Percentiles rank a stretch among this genome's conserved stretches.
phyloP scores from a whole-genome alignment of 2,888 invertebrate species.

The Synergus umbraculus region DNA sequence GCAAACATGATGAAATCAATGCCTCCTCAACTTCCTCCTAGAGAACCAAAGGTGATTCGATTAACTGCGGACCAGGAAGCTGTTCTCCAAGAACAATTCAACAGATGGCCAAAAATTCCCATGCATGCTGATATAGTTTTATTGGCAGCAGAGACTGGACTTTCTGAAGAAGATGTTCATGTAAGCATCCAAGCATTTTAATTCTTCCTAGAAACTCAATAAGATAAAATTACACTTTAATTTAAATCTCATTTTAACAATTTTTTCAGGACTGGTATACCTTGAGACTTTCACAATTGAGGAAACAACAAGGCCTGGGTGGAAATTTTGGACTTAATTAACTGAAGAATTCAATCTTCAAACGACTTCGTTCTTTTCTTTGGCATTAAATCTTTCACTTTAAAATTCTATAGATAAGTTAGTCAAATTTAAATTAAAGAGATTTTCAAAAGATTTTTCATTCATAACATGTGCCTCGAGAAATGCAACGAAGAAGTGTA shows the following conservation, averaged over 20 bases:
- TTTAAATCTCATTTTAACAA: background rate
- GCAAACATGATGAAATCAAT: constrained; percentile 63
- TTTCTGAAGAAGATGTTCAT: constrained; percentile 78
- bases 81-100: constrained; percentile 78
- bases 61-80: constrained; percentile 77
- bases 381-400: background rate
- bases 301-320: constrained; percentile 75
- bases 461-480: background rate
- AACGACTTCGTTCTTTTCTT: constrained; percentile 46
- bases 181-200: constrained; percentile 63
- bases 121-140: constrained; percentile 78
- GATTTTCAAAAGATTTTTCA: background rate
- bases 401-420: background rate
- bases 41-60: constrained; percentile 66
- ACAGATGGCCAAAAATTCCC: constrained; percentile 78
- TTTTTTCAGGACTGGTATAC: constrained; percentile 74
- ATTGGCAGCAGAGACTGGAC: constrained; percentile 79
- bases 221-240: background rate
- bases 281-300: constrained; percentile 73
- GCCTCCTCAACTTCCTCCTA: constrained; percentile 56
- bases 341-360: constrained; percentile 40
- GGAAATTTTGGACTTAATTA: constrained; percentile 62
- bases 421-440: background rate
- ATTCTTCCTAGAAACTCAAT: background rate
- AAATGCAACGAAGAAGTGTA: constrained; percentile 8